phyloP scores from a whole-genome alignment of 2,888 invertebrate genomes.

The Caenorhabditis sp. region DNA sequence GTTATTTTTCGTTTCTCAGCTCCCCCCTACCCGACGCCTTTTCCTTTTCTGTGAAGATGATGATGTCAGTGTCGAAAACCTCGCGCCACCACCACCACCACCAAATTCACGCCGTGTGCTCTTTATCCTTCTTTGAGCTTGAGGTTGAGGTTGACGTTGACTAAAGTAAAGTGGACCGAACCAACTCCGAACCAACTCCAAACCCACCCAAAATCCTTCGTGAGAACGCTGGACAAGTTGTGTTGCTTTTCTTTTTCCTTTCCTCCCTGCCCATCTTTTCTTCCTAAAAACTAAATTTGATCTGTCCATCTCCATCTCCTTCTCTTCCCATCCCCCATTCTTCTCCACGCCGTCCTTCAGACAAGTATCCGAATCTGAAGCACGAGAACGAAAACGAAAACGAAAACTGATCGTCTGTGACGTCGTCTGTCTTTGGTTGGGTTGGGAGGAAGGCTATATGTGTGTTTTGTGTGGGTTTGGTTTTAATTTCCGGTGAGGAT shows the following conservation, averaged over 20 bases:
- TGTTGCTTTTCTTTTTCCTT: neutral
- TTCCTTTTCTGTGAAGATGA: too few relatives aligned
- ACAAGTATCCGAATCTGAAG: slow-evolving; percentile 42
- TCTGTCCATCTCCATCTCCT: neutral
- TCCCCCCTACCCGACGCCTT: too few relatives aligned
- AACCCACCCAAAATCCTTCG: slow-evolving; percentile 34
- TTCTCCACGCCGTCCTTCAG: slow-evolving; percentile 16
- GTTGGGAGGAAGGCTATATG: slow-evolving; percentile 15
- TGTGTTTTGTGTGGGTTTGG: too few relatives aligned
- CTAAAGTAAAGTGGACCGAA: slow-evolving; percentile 53
- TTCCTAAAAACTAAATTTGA: too few relatives aligned
- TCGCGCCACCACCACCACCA: slow-evolving; percentile 55
- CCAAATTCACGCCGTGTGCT: too few relatives aligned
- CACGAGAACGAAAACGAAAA: too few relatives aligned
- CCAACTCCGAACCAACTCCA: slow-evolving; percentile 7
- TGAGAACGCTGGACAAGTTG: slow-evolving; percentile 31
- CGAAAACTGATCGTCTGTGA: slow-evolving; percentile 45
- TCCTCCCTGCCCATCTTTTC: neutral
- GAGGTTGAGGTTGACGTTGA: too few relatives aligned
- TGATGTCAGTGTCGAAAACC: slow-evolving; percentile 60
- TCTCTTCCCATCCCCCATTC: neutral
- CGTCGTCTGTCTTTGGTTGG: slow-evolving; percentile 35
- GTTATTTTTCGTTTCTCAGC: too few relatives aligned
- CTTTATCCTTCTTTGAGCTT: slow-evolving; percentile 52
- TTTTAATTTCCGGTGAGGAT: too few relatives aligned